Evolutionary conservation across 2,113 vertebrate genomes (phyloP), one percentile per base, ranked within the genome.

Genomic region (Grus americana): DNA sequence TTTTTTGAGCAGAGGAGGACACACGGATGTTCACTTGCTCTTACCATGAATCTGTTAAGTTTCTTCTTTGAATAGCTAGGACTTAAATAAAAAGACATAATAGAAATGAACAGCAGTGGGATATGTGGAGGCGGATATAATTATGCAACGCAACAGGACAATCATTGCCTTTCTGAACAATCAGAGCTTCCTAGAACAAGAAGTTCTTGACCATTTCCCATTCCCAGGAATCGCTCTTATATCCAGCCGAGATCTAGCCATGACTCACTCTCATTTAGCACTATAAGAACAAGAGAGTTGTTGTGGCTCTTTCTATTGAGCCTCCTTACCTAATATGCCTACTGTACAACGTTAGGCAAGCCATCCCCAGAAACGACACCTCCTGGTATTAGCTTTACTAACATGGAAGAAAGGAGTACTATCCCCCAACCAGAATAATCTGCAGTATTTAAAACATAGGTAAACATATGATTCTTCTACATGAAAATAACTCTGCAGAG

Each of bases 181-280:
- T 73, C 90, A 55, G 36, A 87, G 70, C 86, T 80, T 10, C 91
- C 75, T 2, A 38, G 93, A 84, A 95, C 96, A 88, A 67, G 24
- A 9, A 84, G 86, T 72, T 93, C 91, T 67, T 61, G 22, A 74
- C 21, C 59, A 8, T 42, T 81, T 90, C 52, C 88, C 80, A 14
- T 36, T 63, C 52, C 74, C 95, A 71, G 76, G 65, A 66, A 90
- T 1, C 4, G 21, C 86, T 94, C 29, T 3, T 11, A 50, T 38
- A 79, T 14, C 92, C 92, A 83, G 90, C 81, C 18, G 59, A 46
- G 85, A n/a, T 22, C 29, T 18, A 61, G 65, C 86, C 46, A 3
- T 90, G 93, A 88, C 65, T 93, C 92, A 94, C 24, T 36, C 92
- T 58, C 63, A 12, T 52, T 79, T 21, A 67, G 44, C 44, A 15